phyloP scores from a whole-genome alignment of 1,140 invertebrate genomes.

The Danaus plexippus region DNA sequence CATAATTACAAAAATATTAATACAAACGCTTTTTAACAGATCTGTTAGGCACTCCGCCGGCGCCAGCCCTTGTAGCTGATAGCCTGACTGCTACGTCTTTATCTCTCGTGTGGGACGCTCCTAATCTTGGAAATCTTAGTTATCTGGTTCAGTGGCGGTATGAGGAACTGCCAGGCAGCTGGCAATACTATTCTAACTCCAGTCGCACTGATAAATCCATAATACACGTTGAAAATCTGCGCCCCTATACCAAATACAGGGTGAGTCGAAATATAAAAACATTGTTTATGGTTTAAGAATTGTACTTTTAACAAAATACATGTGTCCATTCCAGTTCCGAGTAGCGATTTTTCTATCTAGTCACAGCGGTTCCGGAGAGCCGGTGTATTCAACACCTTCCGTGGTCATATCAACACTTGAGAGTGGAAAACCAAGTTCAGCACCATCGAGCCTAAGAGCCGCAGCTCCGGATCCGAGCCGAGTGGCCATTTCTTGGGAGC shows the following conservation, averaged over 20 bases:
- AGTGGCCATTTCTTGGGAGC: slow-evolving; percentile 89
- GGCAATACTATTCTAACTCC: slow-evolving; percentile 83
- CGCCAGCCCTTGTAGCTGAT: slow-evolving; percentile 83
- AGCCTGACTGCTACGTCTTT: slow-evolving; percentile 82
- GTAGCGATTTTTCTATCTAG: slow-evolving; percentile 80
- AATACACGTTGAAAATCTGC: slow-evolving; percentile 80
- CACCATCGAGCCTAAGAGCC: slow-evolving; percentile 81
- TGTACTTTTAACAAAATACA: neutral
- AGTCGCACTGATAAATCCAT: slow-evolving; percentile 78
- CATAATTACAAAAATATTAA: neutral
- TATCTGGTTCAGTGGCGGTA: slow-evolving; percentile 85
- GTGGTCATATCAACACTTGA: slow-evolving; percentile 85
- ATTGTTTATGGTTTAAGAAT: no score
- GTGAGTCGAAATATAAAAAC: slow-evolving; percentile 67
- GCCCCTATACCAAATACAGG: slow-evolving; percentile 91
- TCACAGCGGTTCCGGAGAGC: slow-evolving; percentile 74
- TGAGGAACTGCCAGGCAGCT: slow-evolving; percentile 76
- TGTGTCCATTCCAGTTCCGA: slow-evolving; percentile 80
- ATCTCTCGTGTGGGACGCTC: slow-evolving; percentile 84
- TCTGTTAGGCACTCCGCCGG: slow-evolving; percentile 78
- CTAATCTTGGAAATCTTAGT: slow-evolving; percentile 73
- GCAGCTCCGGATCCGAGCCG: slow-evolving; percentile 86
- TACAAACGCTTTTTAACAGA: slow-evolving; percentile 56
- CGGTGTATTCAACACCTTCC: slow-evolving; percentile 84
- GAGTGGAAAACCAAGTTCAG: slow-evolving; percentile 79